Percentiles rank a stretch among this genome's conserved stretches.
These are phyloP conservation scores for Daboia siamensis DNA, from an alignment of 2,113 vertebrate species.

Conservation along the genomic window DNA sequence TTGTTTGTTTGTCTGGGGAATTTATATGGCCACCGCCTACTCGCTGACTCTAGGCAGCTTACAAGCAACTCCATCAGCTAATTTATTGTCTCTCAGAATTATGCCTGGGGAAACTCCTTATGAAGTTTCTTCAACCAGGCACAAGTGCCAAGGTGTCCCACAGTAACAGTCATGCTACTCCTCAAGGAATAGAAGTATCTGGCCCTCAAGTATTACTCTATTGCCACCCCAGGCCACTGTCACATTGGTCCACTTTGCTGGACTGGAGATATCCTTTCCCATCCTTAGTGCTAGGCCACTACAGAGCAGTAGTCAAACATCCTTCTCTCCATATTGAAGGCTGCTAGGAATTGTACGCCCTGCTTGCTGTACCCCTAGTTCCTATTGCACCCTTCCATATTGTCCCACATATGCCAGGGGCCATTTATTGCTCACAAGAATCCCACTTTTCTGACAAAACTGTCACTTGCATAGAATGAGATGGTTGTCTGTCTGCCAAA, in stretches of 20 bases:
- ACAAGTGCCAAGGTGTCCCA: neutral
- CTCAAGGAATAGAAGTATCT: neutral
- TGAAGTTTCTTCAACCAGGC: neutral
- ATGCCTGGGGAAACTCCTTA: neutral
- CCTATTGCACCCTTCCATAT: neutral
- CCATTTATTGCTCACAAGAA: neutral
- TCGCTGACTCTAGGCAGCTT: fast-evolving
- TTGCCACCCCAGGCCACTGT: neutral
- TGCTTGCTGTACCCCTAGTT: neutral
- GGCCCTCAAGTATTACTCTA: neutral
- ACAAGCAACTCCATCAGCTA: neutral
- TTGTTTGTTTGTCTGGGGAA: neutral
- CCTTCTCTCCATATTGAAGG: neutral
- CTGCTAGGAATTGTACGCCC: neutral
- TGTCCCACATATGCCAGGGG: neutral
- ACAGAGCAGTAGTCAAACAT: neutral
- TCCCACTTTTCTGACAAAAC: neutral
- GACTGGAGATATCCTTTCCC: neutral
- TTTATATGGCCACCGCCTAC: neutral
- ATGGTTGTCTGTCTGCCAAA: neutral
- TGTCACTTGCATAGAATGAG: neutral
- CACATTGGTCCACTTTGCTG: neutral
- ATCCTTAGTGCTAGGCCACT: neutral
- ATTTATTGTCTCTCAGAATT: neutral
- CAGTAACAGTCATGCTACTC: neutral